Evolutionary conservation across 2,797 vertebrate species (phyloP).

Genomic region (Neosalanx taihuensis): DNA sequence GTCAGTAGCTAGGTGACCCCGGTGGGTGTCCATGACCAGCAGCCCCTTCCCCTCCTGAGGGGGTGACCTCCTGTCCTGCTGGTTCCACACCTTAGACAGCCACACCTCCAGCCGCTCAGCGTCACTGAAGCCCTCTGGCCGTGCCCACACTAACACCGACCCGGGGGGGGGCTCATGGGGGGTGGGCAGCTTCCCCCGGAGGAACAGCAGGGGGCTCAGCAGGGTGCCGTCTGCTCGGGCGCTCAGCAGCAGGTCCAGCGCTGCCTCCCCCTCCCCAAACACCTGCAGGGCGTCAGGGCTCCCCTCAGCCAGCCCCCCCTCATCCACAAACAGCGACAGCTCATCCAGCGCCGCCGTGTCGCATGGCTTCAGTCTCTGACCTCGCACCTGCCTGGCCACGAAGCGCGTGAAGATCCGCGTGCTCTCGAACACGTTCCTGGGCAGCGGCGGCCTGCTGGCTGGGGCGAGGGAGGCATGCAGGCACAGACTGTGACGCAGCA

Average conservation of each 20-base stretch:
- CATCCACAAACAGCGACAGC: conserved; percentile 81
- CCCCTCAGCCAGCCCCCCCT: conserved; percentile 53
- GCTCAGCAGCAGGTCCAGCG: conserved; percentile 76
- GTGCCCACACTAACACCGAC: conserved; percentile 75
- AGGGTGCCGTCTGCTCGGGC: conserved; percentile 81
- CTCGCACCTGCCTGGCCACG: conserved; percentile 71
- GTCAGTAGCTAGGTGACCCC: conserved; percentile 71
- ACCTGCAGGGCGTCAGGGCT: conserved; percentile 71
- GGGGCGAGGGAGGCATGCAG: conserved; percentile 61
- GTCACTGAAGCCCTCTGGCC: conserved; percentile 70
- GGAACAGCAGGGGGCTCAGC: conserved; percentile 80
- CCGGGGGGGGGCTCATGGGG: conserved; percentile 69
- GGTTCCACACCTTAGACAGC: conserved; percentile 70
- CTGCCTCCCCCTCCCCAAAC: conserved; percentile 62
- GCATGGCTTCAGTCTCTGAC: conserved; percentile 59
- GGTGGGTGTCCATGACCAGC: conserved; percentile 82
- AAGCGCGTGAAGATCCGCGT: conserved; percentile 67
- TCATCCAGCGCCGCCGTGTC: conserved; percentile 83
- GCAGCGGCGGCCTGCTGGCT: conserved; percentile 56
- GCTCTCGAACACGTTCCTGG: conserved; percentile 64
- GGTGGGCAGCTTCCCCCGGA: conserved; percentile 49
- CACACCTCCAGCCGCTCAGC: conserved; percentile 78
- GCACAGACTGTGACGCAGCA: conserved; percentile 80
- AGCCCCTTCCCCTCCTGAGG: conserved; percentile 61
- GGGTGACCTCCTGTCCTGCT: neutral